phyloP scores from a whole-genome alignment of 92 coral and sea anemone species.

The Diadumene lineata region DNA sequence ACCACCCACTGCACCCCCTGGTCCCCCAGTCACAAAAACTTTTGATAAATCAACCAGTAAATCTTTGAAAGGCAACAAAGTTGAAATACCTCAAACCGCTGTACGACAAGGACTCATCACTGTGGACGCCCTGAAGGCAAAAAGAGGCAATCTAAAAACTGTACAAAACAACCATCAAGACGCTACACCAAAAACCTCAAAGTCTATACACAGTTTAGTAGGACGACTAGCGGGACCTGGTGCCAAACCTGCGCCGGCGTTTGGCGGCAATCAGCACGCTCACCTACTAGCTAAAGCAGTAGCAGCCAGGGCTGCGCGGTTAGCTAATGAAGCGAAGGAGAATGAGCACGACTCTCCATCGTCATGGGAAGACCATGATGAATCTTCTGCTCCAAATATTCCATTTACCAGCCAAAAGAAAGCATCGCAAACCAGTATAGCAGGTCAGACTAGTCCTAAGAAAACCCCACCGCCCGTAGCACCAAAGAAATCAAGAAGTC shows the following conservation, averaged over 20 bases:
- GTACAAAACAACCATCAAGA: conserved; percentile 22
- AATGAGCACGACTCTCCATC: conserved; percentile 42
- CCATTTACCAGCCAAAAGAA: conserved; percentile 6
- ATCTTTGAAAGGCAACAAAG: conserved; percentile 32
- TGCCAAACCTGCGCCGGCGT: conserved; percentile 35
- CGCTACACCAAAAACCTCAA: conserved; percentile 34
- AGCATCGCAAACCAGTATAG: background rate
- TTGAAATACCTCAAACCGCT: conserved; percentile 49
- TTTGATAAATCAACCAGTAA: conserved; percentile 5
- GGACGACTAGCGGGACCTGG: conserved; percentile 21
- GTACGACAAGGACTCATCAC: conserved; percentile 75
- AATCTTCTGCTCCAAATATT: conserved; percentile 15
- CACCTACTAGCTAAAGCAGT: conserved; percentile 79
- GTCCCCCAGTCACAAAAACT: background rate
- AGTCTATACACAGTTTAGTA: conserved; percentile 34
- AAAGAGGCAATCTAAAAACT: conserved; percentile 60
- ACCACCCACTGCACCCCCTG: conserved; percentile 1
- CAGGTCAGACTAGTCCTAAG: too few species aligned
- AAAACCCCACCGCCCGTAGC: conserved; percentile 79
- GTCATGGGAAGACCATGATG: conserved; percentile 52
- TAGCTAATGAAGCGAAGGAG: conserved; percentile 51
- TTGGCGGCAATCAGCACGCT: conserved; percentile 58
- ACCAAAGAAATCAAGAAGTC: conserved; percentile 63
- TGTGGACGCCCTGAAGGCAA: conserved; percentile 66
- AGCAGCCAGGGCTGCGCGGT: conserved; percentile 86